Base-by-base conservation (phyloP, 1,140 invertebrate genomes). In the Drosophila carrolli region DNA sequence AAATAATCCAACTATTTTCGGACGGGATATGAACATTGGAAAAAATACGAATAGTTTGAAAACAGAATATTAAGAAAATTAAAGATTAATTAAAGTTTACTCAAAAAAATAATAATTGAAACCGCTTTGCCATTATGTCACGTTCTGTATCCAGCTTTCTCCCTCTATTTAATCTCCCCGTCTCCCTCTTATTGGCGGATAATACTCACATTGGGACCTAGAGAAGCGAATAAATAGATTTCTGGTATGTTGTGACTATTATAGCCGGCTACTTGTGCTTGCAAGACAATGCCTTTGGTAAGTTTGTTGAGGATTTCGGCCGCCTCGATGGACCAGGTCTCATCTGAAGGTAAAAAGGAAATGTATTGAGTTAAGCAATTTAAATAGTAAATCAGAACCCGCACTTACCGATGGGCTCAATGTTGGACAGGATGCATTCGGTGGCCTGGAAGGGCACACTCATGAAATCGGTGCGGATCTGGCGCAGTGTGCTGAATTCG, bases 381-480 rank as follows among this genome's bases (percentile, higher is more conserved):
- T 6, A 32, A 32, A 32, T 32, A 32, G 8, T 32, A 8, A 8
- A 6, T 32, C 8, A 1, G 8, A 32, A 2, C 6, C 29, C 8
- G 29, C 29, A 32, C 96, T 97, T 95, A 93, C 95, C 95, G 50
- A 95, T 93, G 47, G 98, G 97, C 92, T 95, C 95, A 61, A 99
- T 94, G 93, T 98, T 96, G 9, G 97, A 97, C 84, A 99, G 93
- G 91, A 96, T 96, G 89, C 98, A 97, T 94, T 99, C 98, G 40
- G 97, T 96, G 47, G 98, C 97, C 95, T 99, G 98, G 94, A 99
- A 99, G 16, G 98, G 98, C 82, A 99, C 93, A 29, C 95, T 94
- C 94, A 98, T 96, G 91, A 98, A 99, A 93, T 99, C 98, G 65
- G 95, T 96, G 72, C 97, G 95, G 63, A 99, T 98, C 93, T 98